Conservation (phyloP, 2,113 vertebrate genomes). For the Nettapus auritus region DNA sequence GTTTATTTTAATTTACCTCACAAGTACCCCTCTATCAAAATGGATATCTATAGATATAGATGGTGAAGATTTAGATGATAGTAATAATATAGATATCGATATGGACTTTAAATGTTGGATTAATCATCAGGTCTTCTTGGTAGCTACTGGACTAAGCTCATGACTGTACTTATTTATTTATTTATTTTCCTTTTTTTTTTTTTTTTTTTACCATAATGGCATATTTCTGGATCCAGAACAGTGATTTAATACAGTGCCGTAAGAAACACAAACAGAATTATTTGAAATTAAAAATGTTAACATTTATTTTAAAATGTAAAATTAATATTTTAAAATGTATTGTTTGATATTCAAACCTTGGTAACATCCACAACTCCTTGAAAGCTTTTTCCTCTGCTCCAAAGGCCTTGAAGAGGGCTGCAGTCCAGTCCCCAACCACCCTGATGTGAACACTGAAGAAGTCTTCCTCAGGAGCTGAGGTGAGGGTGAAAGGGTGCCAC, state of each 20-base stretch:
- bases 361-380: conserved; percentile 66
- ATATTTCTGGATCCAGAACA: background rate
- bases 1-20: background rate
- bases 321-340: background rate
- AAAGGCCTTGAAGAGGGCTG: conserved; percentile 72
- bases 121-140: background rate
- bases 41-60: background rate
- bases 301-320: conserved; percentile 1
- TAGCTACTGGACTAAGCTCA: background rate
- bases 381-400: conserved; percentile 49
- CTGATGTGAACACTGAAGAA: conserved; percentile 83
- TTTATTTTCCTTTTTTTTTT: background rate
- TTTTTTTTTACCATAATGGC: background rate
- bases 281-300: background rate
- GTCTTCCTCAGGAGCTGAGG: conserved; percentile 82
- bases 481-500: conserved; percentile 87
- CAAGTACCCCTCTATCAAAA: background rate
- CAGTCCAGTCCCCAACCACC: conserved; percentile 78
- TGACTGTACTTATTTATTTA: background rate
- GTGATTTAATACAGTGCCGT: background rate
- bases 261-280: background rate
- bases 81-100: background rate
- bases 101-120: background rate
- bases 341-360: conserved; percentile 71
- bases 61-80: background rate